Evolutionary conservation across 2,888 invertebrate genomes (phyloP), one percentile per base, ranked within the genome.

Genomic region (Agrochola lota): DNA sequence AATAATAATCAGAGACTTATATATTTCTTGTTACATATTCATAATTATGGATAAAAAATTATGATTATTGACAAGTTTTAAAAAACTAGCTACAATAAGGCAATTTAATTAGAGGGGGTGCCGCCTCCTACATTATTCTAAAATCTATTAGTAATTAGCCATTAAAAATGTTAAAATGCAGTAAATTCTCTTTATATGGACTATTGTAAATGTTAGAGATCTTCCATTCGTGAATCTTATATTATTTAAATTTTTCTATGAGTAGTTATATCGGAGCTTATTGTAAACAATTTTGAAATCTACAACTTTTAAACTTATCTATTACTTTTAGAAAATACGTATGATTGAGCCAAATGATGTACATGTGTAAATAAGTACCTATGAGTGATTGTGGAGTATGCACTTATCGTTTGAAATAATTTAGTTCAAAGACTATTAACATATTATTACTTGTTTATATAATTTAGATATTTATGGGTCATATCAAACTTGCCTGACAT

Each of bases 401-500:
- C 85, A 84, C 84, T 84, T 84, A 85, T 78, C 20, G 35, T 81
- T 74, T 74, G 15, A 70, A 69, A 74, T 67, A 59, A 77, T 71
- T 4, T 55, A 68, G 60, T 73, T 77, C 67, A 77, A 77, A 69
- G 26, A 84, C 68, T 71, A 82, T 15, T 78, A 55, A 49, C 52
- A 46, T 67, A 30, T 68, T 73, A 76, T 71, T 80, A 55, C 69
- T 75, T 84, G 76, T 76, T 71, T 72, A 69, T 72, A 52, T 6
- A 23, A 60, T 74, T 71, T 73, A 78, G 71, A 73, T 59, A 80
- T 57, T 52, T 78, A 80, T 74, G 69, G 73, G 30, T 86, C 83
- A 86, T 87, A 88, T 85, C 86, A 83, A 83, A 84, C 89, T 88
- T 88, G 85, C 88, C 89, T 84, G 78, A 80, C 68, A 63, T 71